Evolutionary conservation across 2,113 vertebrate species (phyloP), one percentile per base, ranked within the genome.

Genomic region (Bujurquina vittata): DNA sequence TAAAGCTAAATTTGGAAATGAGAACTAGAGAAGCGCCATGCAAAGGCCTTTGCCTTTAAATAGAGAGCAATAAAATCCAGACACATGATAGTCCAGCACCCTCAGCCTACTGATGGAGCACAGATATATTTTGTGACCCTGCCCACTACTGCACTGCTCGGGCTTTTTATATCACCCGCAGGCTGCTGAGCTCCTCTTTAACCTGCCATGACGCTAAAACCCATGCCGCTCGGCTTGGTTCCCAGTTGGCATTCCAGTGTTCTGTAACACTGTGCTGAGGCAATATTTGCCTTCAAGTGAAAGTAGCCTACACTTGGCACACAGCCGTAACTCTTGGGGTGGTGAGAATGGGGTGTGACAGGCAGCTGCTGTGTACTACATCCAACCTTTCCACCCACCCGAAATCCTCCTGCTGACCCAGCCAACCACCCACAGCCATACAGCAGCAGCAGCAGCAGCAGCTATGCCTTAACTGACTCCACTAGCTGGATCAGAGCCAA

Each of bases 221-320:
- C 63, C 84, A 81, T 79, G 76, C 49, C 80, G 67, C 83, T 90
- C 61, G 35, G 83, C 87, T 79, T 10, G 60, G 67, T 59, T 91
- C 88, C 90, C 83, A 89, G 83, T 80, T 79, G 87, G 84, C 92
- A 92, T 93, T 91, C 81, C 89, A 80, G 77, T n/a, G 55, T 73
- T 82, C 87, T 77, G 90, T 83, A 89, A 91, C 76, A 81, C 81
- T 63, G 80, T 83, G 89, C 87, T 93, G 88, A 93, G 92, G 89
- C 87, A 92, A 94, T 91, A 92, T 95, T 95, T 94, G 94, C 92
- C 91, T 93, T 89, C 75, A 80, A 94, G 85, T 59, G 87, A 95
- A 93, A 94, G 92, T 88, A 72, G 46, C 23, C 26, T 72, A 85
- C 80, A 84, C 91, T 94, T 95, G 94, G 94, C 94, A 82, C 80